Evolutionary conservation across 2,888 invertebrate genomes (phyloP), one percentile per base, ranked within the genome.

Genomic region (Nasonia oneida): DNA sequence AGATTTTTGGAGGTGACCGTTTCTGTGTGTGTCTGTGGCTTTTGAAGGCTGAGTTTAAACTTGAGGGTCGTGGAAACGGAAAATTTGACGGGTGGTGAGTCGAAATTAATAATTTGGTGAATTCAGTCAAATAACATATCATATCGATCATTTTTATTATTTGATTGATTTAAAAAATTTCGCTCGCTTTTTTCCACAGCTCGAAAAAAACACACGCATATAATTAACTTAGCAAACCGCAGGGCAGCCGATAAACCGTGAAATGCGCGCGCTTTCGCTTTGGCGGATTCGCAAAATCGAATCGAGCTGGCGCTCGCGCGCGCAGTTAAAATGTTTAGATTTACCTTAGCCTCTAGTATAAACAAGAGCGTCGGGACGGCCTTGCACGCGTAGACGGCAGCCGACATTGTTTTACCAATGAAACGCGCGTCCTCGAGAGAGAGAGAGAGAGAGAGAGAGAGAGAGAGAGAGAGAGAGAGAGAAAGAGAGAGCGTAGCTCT

Each of bases 241-340:
- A 8, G 57, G 2, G 23, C 57, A 61, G 1, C 78, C n/a, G 78
- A 67, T 47, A 67, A 29, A 15, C 50, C 50, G 64, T 67, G 70
- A 79, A 79, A 78, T 23, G 10, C 14, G n/a, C 18, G n/a, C 37
- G 67, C 67, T 33, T 50, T 37, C 71, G 71, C 73, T 73, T 81
- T 61, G 33, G 75, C 37, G 37, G 37, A 82, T 67, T 82, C 37
- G 67, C 29, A 23, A 83, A 78, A 83, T 78, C 78, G 33, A 83
- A 78, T 82, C 53, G 75, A 82, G 64, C 75, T 15, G 53, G 39
- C 61, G 53, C 53, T 37, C 42, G 61, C 64, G 29, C 42, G 37
- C 15, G 47, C 67, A 67, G 81, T 75, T 64, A 82, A 74, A 82
- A 83, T 78, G 77, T 83, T 83, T 78, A 83, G 83, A 83, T 83